Evolutionary conservation across 2,113 vertebrate species (phyloP), one percentile per base, ranked within the genome.

Genomic region (Leiothrix lutea): DNA sequence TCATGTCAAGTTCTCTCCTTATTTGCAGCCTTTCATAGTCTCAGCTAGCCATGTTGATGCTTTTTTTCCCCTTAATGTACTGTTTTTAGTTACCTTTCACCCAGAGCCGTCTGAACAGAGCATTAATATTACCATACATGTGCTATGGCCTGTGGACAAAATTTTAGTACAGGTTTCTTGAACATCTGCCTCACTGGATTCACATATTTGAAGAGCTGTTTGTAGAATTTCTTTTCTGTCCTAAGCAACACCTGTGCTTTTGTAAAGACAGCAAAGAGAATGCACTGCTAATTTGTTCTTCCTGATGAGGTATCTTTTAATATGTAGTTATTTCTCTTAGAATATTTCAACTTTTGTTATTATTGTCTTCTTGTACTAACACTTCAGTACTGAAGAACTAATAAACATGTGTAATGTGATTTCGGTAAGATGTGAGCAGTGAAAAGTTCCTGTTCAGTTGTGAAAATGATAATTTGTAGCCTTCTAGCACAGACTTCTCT

Each of bases 191-290:
- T 80, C 58, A 26, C 33, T 25, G 35, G 44, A 40, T 88, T 88
- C 33, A 53, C 5, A 6, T 80, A 50, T 42, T 40, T 6, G 1
- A 78, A 77, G 58, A 80, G 16, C 15, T 0, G 0, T 82, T 66
- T 4, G 3, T 71, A 60, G 29, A 72, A 80, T 54, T 67, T 0
- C 2, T 86, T 75, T 70, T 89, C 48, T 91, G 14, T 72, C 50
- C 40, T 56, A 56, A 91, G n/a, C 40, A 24, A 47, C 36, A 65
- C 4, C 18, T 38, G 6, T 44, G 33, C 24, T 86, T 3, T 65
- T 6, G 7, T 69, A 75, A 83, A 86, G 24, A 51, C 45, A 71
- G 40, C 21, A 13, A 88, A 65, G 33, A 70, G 22, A 62, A 57
- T 28, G 11, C 40, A 42, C 4, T 75, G 48, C n/a, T 88, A 60